Evolutionary conservation across 2,113 vertebrate species (phyloP).

Genomic region (Fulica atra): DNA sequence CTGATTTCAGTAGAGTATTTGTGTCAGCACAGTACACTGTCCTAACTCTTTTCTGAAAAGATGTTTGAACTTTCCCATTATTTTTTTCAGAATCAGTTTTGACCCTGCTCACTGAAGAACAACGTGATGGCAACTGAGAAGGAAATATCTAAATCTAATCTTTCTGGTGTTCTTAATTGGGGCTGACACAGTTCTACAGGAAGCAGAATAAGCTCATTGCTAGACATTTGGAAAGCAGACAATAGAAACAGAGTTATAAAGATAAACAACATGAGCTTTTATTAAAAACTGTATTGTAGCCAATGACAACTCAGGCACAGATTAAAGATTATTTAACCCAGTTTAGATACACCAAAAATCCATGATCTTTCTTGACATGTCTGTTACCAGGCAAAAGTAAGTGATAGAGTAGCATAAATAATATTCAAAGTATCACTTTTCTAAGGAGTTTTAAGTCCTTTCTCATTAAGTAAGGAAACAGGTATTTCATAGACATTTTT

Average conservation of each 20-base stretch:
- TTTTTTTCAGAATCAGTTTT: constrained; percentile 2
- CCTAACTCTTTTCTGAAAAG: not conserved
- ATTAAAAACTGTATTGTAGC: not conserved
- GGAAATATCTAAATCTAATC: constrained; percentile 17
- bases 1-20: not conserved
- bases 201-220: not conserved
- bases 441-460: not conserved
- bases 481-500: not conserved
- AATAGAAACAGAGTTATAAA: not conserved
- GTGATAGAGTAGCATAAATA: not conserved
- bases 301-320: not conserved
- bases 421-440: not conserved
- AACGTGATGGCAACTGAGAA: not conserved
- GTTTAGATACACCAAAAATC: not conserved
- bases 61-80: not conserved
- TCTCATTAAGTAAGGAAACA: not conserved
- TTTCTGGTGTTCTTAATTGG: not conserved
- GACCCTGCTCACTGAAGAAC: not conserved
- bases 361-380: not conserved
- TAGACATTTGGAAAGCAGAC: not conserved
- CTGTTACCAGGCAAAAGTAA: not conserved
- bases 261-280: not conserved
- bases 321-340: not conserved
- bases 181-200: not conserved
- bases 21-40: not conserved